Evolutionary conservation across 2,888 invertebrate genomes (phyloP), one percentile per base, ranked within the genome.

Genomic region (Heliconius hortense): DNA sequence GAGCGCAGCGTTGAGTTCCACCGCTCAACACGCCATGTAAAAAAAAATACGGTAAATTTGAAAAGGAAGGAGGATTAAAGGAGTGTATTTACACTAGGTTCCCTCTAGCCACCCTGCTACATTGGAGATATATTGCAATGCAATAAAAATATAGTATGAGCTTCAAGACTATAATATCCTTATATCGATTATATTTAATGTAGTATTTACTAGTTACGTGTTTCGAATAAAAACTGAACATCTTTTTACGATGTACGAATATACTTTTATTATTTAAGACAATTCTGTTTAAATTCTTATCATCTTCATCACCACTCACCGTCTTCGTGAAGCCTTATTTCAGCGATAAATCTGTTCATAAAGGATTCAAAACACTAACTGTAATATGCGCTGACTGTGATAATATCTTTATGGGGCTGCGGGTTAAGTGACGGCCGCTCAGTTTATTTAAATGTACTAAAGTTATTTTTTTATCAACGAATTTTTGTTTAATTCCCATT

Each of bases 331-430:
- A 56, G 56, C 69, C 69, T 88, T 88, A 82, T 79, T n/a, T 28
- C 13, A 70, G 56, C n/a, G 75, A 75, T 64, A 79, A 80, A 69
- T 78, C 69, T 76, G 31, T 76, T 75, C 89, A 89, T 89, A 89
- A 85, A 90, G 90, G 90, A 89, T 86, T 83, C 84, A 80, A 78
- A 81, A 80, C 77, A 74, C 75, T 86, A 87, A 85, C 87, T 83
- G 86, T 87, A 76, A 74, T 83, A 80, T 80, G 79, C 80, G 81
- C 80, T 76, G 64, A 76, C 74, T 76, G 62, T 72, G 89, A 89
- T 90, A 86, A 85, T 80, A 90, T 90, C 89, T 87, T 76, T 82
- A 83, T 84, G 83, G 81, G 77, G 76, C 78, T 75, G 79, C 80
- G 82, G 84, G 78, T 71, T 73, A 79, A 85, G 82, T 77, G 74